Base-by-base conservation (phyloP, 1,140 invertebrate genomes). In the Proctacanthus coquilletti region DNA sequence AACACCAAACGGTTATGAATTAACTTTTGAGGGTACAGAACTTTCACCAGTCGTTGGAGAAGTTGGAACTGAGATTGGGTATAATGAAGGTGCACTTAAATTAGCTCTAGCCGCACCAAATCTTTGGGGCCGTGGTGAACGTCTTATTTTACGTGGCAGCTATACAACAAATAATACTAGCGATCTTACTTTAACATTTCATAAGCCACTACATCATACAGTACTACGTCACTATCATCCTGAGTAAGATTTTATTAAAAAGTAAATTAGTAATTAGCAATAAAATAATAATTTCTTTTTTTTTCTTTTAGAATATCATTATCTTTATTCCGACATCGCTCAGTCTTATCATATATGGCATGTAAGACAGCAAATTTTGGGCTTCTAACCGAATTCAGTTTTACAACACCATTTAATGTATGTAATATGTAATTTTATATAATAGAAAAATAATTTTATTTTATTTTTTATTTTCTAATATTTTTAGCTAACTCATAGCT, bases 151-250 rank as follows among this genome's bases (percentile, higher is more conserved):
- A 19, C 53, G 58, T 39, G 57, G 57, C 19, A 56, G 51, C 37
- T 60, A 60, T 14, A 58, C 48, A 30, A 58, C 47, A 42, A 52
- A 47, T 18, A 40, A 47, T 13, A 53, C 57, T 17, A 50, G 53
- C 38, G 57, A 60, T 44, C 18, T 60, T 18, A 52, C 49, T 18
- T 34, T 60, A 0, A 60, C 56, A 35, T 58, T 60, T 35, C 52
- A 52, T 48, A 60, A 60, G 18, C 53, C 56, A 29, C 60, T 56
- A 30, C 60, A 56, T 38, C 57, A 60, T 36, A 60, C 54, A 23
- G 45, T 46, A 2, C 50, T 60, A 20, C 40, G 48, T 11, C 50
- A 56, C 4, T 58, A 58, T 42, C 45, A 54, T 43, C 57, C 57
- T 5, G 57, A 60, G 56, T 59, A 42, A 52, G 51, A n/a, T 41